A percentile compares a stretch with the other conserved stretches of the same genome.
Conservation (phyloP, 2,888 invertebrate species). For the Hypomecis punctinalis region DNA sequence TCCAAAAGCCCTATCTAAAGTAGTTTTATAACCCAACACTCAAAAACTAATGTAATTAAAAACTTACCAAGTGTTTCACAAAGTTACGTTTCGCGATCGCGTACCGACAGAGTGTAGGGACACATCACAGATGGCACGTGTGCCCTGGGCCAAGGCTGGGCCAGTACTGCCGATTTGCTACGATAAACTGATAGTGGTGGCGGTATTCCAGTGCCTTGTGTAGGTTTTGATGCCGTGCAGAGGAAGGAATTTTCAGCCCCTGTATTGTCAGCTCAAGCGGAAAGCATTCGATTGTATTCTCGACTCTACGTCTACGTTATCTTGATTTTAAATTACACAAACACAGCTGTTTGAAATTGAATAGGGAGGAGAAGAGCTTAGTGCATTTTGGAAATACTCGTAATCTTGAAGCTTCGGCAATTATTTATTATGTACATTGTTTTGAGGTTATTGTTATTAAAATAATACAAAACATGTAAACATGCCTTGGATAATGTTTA, state of each 20-base stretch:
- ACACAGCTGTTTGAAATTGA: too few relatives aligned
- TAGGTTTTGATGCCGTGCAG: conserved; percentile 19
- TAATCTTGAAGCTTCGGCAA: too few relatives aligned
- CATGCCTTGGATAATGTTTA: too few relatives aligned
- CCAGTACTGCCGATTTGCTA: conserved; percentile 45
- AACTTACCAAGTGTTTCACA: conserved; percentile 51
- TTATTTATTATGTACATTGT: too few relatives aligned
- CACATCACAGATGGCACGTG: conserved; percentile 51
- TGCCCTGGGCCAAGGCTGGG: conserved; percentile 50
- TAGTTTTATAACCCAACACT: neutral
- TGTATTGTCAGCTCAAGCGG: too few relatives aligned
- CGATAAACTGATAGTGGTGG: conserved; percentile 47
- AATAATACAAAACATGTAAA: too few relatives aligned
- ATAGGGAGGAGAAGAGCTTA: too few relatives aligned
- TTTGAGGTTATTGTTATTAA: too few relatives aligned
- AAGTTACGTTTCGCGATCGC: conserved; percentile 51
- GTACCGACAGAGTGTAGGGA: conserved; percentile 33
- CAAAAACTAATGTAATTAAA: conserved; percentile 1
- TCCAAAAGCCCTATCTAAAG: neutral
- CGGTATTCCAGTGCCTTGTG: conserved; percentile 3
- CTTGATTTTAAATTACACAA: too few relatives aligned
- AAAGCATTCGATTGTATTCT: too few relatives aligned
- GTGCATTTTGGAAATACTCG: too few relatives aligned
- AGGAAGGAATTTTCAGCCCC: neutral
- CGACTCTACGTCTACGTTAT: too few relatives aligned